These are phyloP conservation scores for Coregonus ussuriensis DNA, from an alignment of 2,797 vertebrate species.

Conservation along the genomic window DNA sequence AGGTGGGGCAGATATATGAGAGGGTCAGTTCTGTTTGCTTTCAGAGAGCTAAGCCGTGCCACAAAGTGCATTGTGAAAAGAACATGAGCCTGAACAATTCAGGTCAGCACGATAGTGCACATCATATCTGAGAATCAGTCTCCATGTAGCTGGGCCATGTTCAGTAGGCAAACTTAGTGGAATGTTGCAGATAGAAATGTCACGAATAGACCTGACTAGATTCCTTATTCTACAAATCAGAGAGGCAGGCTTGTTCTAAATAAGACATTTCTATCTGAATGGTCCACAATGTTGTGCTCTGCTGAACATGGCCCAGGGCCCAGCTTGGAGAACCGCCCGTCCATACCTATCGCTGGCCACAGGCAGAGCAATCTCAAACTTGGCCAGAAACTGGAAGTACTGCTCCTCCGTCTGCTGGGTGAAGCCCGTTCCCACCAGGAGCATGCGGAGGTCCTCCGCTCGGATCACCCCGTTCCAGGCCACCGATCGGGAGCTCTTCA, in stretches of 20 bases:
- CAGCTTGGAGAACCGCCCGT: background rate
- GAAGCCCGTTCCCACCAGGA: conserved; percentile 91
- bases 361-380: conserved; percentile 96
- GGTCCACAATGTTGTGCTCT: no score
- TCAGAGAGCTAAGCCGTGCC: background rate
- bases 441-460: conserved; percentile 87
- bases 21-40: background rate
- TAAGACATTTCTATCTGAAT: background rate
- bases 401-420: conserved; percentile 91
- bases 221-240: no score
- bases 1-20: background rate
- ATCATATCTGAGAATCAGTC: background rate
- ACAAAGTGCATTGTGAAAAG: no score
- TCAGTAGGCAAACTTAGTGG: no score
- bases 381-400: conserved; percentile 96
- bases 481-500: conserved; percentile 86
- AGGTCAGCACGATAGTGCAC: no score
- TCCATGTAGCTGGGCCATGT: background rate
- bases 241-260: background rate
- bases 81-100: no score
- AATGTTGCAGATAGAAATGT: background rate
- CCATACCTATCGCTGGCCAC: conserved; percentile 89
- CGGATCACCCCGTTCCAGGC: conserved; percentile 89
- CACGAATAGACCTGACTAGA: background rate
- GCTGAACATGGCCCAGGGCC: background rate